These are phyloP conservation scores for Heterotis niloticus DNA, from an alignment of 2,113 vertebrate species.

Conservation along the genomic window DNA sequence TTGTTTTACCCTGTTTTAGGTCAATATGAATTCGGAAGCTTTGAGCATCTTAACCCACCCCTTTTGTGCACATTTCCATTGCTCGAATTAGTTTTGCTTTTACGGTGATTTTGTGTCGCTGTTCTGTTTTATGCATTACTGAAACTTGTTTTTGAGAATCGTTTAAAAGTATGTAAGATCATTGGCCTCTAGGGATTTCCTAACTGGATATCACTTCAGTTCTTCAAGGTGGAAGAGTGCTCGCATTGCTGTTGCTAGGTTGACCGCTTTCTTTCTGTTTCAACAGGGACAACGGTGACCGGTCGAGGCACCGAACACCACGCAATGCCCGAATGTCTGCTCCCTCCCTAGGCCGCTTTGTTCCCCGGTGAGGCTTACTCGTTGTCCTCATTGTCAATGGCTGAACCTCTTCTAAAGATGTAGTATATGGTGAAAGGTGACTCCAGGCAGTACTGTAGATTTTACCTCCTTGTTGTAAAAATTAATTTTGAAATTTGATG, in stretches of 20 bases:
- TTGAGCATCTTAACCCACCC: too few relatives aligned
- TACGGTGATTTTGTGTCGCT: too few relatives aligned
- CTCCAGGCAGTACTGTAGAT: neutral
- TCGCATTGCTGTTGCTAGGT: neutral
- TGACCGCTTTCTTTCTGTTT: neutral
- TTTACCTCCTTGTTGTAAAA: neutral
- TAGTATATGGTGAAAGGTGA: neutral
- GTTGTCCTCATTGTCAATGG: neutral
- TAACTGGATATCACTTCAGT: too few relatives aligned
- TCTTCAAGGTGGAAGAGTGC: neutral
- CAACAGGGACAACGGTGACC: constrained; percentile 83
- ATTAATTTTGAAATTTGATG: neutral
- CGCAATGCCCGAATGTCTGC: constrained; percentile 95
- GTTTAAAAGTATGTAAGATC: too few relatives aligned
- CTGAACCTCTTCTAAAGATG: too few relatives aligned
- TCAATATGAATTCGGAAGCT: too few relatives aligned
- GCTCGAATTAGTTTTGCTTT: too few relatives aligned
- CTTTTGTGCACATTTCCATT: too few relatives aligned
- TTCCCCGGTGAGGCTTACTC: constrained; percentile 77
- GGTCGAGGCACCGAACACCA: constrained; percentile 88
- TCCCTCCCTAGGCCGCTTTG: constrained; percentile 90
- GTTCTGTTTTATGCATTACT: too few relatives aligned
- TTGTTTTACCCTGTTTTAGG: too few relatives aligned
- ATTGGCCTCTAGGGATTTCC: too few relatives aligned
- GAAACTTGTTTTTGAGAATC: too few relatives aligned